phyloP scores from a whole-genome alignment of 2,797 vertebrate genomes.

The Synaphobranchus kaupii region DNA sequence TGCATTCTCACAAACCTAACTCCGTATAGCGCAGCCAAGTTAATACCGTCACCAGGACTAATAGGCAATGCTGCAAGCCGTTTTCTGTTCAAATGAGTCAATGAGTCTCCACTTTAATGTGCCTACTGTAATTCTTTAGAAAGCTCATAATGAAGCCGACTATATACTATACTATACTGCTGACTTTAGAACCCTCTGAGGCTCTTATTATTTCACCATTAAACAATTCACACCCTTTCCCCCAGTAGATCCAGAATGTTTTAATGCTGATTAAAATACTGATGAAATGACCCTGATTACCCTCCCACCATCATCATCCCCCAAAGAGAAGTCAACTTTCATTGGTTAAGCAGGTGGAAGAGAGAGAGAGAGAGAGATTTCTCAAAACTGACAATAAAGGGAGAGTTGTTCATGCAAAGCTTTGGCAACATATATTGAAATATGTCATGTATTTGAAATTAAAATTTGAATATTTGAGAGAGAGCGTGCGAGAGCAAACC shows the following conservation, averaged over 20 bases:
- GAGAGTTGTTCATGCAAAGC: too few relatives aligned
- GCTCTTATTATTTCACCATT: slow-evolving; percentile 14
- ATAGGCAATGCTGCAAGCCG: neutral
- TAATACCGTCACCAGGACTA: neutral
- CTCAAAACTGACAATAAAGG: too few relatives aligned
- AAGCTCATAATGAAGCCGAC: neutral
- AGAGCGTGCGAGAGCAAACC: neutral
- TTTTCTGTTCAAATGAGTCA: neutral
- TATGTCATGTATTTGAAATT: too few relatives aligned
- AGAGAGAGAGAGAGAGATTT: too few relatives aligned
- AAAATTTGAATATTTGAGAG: too few relatives aligned
- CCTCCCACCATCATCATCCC: neutral
- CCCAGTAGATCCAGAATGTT: neutral
- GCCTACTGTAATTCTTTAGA: neutral
- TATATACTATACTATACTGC: neutral
- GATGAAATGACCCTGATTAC: neutral
- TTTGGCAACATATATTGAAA: too few relatives aligned
- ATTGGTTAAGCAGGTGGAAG: too few relatives aligned
- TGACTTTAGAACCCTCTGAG: neutral
- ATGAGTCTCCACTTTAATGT: neutral
- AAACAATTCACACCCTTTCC: neutral
- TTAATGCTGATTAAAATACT: slow-evolving; percentile 1
- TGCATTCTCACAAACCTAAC: too few relatives aligned
- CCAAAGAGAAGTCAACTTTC: neutral
- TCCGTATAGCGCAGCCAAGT: too few relatives aligned